Percentiles rank a stretch among this genome's conserved stretches.
Conservation (phyloP, 2,888 invertebrate species). For the Tricholauxania praeusta region DNA sequence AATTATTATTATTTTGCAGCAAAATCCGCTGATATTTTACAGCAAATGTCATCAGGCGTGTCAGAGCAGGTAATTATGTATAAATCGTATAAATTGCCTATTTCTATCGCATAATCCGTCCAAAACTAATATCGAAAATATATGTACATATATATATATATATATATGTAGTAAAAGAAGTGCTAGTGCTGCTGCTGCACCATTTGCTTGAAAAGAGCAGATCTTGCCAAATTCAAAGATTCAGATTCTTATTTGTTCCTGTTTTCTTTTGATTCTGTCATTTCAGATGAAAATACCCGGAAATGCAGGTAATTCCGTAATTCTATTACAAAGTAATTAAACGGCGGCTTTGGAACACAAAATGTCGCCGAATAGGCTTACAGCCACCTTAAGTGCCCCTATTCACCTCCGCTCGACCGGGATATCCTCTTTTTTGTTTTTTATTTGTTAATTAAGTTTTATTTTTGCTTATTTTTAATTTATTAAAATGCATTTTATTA, state of each 20-base stretch:
- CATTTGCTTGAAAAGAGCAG: neutral
- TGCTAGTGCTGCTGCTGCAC: constrained; percentile 15
- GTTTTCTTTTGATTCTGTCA: constrained; percentile 37
- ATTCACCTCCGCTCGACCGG: too few species aligned
- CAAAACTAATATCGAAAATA: constrained; percentile 3
- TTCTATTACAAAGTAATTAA: neutral
- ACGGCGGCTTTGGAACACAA: neutral
- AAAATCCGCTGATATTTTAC: constrained; percentile 58
- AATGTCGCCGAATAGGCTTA: neutral
- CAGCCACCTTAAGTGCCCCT: too few species aligned
- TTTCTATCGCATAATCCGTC: constrained; percentile 32
- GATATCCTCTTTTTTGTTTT: too few species aligned
- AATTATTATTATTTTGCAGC: constrained; percentile 48
- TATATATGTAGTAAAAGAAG: neutral
- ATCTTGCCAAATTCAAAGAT: too few species aligned
- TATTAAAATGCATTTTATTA: too few species aligned
- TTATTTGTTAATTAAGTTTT: too few species aligned
- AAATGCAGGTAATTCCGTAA: constrained; percentile 58
- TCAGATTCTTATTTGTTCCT: constrained; percentile 17
- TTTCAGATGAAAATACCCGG: constrained; percentile 62
- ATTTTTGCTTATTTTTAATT: too few species aligned
- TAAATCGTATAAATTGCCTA: constrained; percentile 42
- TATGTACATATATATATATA: too few species aligned
- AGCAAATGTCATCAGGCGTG: constrained; percentile 92
- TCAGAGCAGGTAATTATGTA: constrained; percentile 82